A percentile compares a stretch with the other conserved stretches of the same genome.
phyloP scores from a whole-genome alignment of 2,113 vertebrate genomes.

The Eublepharis macularius region DNA sequence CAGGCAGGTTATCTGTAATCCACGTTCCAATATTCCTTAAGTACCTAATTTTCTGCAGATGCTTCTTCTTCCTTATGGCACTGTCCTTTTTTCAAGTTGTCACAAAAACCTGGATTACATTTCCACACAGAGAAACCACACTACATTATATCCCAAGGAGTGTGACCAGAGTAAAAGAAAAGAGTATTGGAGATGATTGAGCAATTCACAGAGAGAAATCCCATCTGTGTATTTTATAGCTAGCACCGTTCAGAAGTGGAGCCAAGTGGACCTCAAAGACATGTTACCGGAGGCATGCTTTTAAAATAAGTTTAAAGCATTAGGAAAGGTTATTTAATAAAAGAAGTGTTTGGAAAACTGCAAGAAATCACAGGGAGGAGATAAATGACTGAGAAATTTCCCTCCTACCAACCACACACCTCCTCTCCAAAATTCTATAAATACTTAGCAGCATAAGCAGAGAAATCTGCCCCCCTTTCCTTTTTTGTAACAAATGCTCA shows the following conservation, averaged over 20 bases:
- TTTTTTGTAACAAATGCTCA: too few relatives aligned
- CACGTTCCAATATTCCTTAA: conserved; percentile 26
- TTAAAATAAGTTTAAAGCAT: neutral
- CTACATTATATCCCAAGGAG: neutral
- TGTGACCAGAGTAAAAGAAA: neutral
- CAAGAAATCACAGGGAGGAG: too few relatives aligned
- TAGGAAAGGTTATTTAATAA: neutral
- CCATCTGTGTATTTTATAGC: neutral
- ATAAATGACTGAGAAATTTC: too few relatives aligned
- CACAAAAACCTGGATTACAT: conserved; percentile 4
- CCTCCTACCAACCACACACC: too few relatives aligned
- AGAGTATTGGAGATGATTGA: neutral
- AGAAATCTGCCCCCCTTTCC: too few relatives aligned
- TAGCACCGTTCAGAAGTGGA: neutral
- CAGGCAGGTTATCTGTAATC: conserved; percentile 29
- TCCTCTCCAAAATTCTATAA: too few relatives aligned
- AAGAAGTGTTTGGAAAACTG: neutral
- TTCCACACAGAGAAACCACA: conserved; percentile 1
- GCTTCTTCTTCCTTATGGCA: neutral
- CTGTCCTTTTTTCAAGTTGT: neutral
- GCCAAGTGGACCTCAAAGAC: neutral
- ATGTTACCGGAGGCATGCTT: neutral
- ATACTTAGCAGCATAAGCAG: too few relatives aligned
- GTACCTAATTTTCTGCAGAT: conserved; percentile 29
- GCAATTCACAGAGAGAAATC: conserved; percentile 2